Base-by-base conservation (phyloP, 2,113 vertebrate species). In the Protomyctophum bolini region DNA sequence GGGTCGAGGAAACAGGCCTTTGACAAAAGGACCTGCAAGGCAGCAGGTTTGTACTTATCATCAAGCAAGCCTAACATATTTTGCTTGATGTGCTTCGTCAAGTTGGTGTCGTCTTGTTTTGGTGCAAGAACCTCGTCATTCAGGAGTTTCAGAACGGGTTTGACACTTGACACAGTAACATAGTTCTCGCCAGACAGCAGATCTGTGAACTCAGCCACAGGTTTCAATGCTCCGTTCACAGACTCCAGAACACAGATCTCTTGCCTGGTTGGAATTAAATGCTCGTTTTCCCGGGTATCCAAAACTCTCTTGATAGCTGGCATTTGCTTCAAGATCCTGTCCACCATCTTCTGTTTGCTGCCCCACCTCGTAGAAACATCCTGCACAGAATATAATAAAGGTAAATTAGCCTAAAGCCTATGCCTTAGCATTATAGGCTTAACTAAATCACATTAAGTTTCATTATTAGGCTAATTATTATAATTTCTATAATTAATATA, bases 11-110 rank as follows among this genome's bases (percentile, higher is more conserved):
- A 56, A 47, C 56, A 72, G 51, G 76, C 58, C 41, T 78, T 63
- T 61, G 10, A 41, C 58, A 62, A 62, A 62, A 68, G 63, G 49
- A 58, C 14, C 52, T 78, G 70, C 59, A 67, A 54, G 47, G 63
- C 57, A 68, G 46, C 52, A 47, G 70, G 62, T 72, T 67, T 33
- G 14, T 68, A 56, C 14, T 56, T 56, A 3, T 56, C 54, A 29
- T 68, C 9, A 7, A 68, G 70, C 63, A 73, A 45, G 52, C 50
- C 10, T 47, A 58, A 78, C 51, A 68, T 78, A 6, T 76, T 73
- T 12, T 9, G 56, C 64, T 77, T 77, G 11, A 63, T 67, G 57
- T 68, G 48, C 8, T 46, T 47, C 63, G 70, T 73, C 45, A 73
- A 62, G 14, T 58, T 49, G 21, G 70, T 73, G 55, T 76, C 74